Percentiles rank a stretch among this genome's conserved stretches.
Conservation (phyloP, 2,888 invertebrate species). For the Carcina quercana region DNA sequence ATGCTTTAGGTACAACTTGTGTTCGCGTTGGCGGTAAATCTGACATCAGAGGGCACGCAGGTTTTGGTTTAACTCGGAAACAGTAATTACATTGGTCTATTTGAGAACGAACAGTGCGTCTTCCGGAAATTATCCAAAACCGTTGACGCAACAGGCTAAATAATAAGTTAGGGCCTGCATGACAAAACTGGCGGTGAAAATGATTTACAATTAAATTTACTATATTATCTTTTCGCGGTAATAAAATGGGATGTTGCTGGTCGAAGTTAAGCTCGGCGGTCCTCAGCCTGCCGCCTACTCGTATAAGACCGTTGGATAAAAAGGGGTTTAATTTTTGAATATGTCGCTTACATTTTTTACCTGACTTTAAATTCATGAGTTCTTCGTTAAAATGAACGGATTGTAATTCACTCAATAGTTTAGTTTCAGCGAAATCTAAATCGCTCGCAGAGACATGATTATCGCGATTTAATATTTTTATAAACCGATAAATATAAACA, state of each 20-base stretch:
- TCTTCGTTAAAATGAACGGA: not conserved
- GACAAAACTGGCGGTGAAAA: conserved; percentile 4
- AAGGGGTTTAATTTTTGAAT: conserved; percentile 1
- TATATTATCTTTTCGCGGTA: conserved; percentile 3
- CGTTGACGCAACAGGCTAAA: conserved; percentile 6
- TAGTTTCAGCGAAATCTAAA: not conserved
- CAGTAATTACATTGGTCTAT: conserved; percentile 1
- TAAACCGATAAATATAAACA: conserved; percentile 3
- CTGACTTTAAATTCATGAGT: not conserved
- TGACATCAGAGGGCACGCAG: conserved; percentile 8
- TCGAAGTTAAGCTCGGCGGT: conserved; percentile 2
- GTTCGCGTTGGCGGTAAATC: conserved; percentile 5
- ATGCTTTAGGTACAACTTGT: conserved; percentile 8
- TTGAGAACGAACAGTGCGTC: not conserved
- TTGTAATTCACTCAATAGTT: not conserved
- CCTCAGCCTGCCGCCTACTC: conserved; percentile 7
- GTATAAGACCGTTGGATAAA: conserved; percentile 4
- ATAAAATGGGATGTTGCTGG: conserved; percentile 3
- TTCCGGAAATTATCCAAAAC: conserved; percentile 9
- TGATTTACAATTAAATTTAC: conserved; percentile 8
- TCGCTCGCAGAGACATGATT: not conserved
- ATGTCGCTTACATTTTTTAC: too few species aligned
- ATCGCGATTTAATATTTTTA: not conserved
- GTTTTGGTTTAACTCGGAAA: conserved; percentile 1
- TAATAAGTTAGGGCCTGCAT: conserved; percentile 7